A percentile compares a stretch with the other conserved stretches of the same genome.
phyloP scores from a whole-genome alignment of 1,140 invertebrate species.

The Hycleus cichorii region DNA sequence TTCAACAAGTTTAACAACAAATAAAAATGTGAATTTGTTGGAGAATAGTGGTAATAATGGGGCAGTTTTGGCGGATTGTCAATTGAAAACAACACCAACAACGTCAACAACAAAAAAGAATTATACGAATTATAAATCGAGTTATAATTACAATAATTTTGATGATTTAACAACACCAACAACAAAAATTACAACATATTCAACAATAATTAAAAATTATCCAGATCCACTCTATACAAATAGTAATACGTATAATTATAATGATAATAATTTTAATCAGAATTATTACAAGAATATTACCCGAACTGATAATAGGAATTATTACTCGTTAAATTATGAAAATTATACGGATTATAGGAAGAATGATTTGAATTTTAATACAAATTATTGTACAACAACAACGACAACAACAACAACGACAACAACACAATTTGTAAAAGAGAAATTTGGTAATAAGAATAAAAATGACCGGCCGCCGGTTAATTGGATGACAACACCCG shows the following conservation, averaged over 20 bases:
- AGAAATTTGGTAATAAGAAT: conserved; percentile 11
- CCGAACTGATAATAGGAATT: conserved; percentile 13
- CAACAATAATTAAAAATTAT: conserved; percentile 16
- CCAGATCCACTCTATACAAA: conserved; percentile 26
- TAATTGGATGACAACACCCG: conserved; percentile 59
- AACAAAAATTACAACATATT: conserved; percentile 9
- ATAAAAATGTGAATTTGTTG: background rate
- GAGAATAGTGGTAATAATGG: background rate
- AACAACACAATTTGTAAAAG: background rate
- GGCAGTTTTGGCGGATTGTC: background rate
- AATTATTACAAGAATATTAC: conserved; percentile 18
- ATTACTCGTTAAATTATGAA: conserved; percentile 19
- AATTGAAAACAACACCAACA: background rate
- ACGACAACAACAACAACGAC: no score
- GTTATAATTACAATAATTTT: background rate
- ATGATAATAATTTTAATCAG: conserved; percentile 26
- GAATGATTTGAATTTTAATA: conserved; percentile 8
- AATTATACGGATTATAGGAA: conserved; percentile 26
- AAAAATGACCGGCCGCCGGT: conserved; percentile 42
- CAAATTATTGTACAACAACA: background rate
- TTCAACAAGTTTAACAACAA: background rate
- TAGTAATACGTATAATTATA: conserved; percentile 21
- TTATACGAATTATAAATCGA: background rate
- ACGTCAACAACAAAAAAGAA: background rate
- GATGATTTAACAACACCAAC: background rate